Evolutionary conservation across 1,140 invertebrate genomes (phyloP).

Genomic region (Drosophila aff.): DNA sequence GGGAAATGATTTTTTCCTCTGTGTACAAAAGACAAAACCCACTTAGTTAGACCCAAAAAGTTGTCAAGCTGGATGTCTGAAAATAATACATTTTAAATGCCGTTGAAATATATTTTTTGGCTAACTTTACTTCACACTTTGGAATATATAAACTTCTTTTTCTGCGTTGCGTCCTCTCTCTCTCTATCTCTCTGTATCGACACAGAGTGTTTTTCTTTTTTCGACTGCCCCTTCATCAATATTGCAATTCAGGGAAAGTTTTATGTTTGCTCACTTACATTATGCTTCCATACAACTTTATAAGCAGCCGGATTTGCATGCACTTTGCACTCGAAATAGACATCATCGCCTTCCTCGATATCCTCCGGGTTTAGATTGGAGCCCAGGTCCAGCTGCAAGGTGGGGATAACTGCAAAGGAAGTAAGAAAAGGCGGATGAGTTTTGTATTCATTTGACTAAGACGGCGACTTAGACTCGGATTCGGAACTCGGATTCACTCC

Average conservation of each 20-base stretch:
- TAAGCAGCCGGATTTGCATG: slow-evolving; percentile 93
- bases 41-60: background rate
- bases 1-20: background rate
- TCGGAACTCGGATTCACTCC: slow-evolving; percentile 14
- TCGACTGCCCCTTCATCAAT: slow-evolving; percentile 40
- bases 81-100: slow-evolving; percentile 17
- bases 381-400: slow-evolving; percentile 90
- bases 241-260: slow-evolving; percentile 44
- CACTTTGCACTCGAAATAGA: slow-evolving; percentile 95
- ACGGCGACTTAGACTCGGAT: slow-evolving; percentile 33
- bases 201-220: background rate
- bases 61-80: background rate
- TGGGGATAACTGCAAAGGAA: slow-evolving; percentile 90
- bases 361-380: slow-evolving; percentile 94
- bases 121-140: slow-evolving; percentile 19
- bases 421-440: slow-evolving; percentile 25
- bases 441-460: slow-evolving; percentile 40
- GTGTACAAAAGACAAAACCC: background rate
- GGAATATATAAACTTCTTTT: background rate
- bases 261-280: slow-evolving; percentile 89
- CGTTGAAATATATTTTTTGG: background rate
- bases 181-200: background rate
- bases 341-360: slow-evolving; percentile 95
- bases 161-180: too few relatives aligned
- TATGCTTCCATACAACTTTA: slow-evolving; percentile 96